Conservation (phyloP, 1,140 invertebrate species). For the Batillaria attramentaria region DNA sequence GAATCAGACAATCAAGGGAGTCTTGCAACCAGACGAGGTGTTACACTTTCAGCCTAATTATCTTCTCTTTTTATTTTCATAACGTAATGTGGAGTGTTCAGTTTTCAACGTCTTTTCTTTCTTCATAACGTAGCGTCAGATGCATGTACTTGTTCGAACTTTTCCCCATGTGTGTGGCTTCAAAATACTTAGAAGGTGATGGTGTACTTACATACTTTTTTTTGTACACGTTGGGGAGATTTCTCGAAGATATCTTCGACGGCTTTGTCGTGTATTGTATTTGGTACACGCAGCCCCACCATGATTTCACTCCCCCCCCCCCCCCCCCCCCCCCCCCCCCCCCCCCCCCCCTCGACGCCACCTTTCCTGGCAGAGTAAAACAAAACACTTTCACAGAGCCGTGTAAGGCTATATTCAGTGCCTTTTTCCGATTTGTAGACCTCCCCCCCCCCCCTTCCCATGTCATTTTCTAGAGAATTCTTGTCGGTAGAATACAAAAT, state of each 20-base stretch:
- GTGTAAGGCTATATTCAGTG: neutral
- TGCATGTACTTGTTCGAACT: too few species aligned
- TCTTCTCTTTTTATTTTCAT: too few species aligned
- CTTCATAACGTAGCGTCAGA: too few species aligned
- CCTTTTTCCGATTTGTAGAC: neutral
- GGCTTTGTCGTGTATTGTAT: neutral
- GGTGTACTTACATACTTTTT: neutral
- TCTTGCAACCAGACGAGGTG: too few species aligned
- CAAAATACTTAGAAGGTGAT: neutral
- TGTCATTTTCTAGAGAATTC: neutral
- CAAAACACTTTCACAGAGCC: constrained; percentile 4
- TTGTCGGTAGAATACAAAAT: too few species aligned
- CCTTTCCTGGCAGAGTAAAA: too few species aligned
- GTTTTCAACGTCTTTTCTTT: too few species aligned
- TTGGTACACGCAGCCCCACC: neutral
- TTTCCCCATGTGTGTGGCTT: too few species aligned
- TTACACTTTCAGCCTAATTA: too few species aligned
- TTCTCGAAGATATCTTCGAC: neutral
- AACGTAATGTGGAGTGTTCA: too few species aligned
- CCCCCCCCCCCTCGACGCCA: neutral
- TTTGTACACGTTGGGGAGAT: neutral
- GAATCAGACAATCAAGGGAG: too few species aligned
- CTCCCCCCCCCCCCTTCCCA: neutral
- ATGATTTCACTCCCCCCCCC: neutral
- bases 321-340: neutral